Evolutionary conservation across 2,113 vertebrate species (phyloP).

Genomic region (Seriola rivoliana): DNA sequence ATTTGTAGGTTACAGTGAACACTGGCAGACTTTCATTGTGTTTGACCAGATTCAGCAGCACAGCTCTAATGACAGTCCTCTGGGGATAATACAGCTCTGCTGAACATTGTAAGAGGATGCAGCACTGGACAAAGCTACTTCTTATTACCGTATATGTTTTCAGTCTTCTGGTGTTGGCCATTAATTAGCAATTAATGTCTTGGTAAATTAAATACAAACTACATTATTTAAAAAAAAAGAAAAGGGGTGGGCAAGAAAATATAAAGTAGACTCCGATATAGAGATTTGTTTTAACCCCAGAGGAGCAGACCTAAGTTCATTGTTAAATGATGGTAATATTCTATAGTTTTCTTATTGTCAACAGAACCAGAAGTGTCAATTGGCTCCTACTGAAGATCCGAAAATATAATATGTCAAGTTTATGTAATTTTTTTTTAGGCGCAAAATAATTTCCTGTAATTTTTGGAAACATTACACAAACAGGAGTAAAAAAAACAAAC

Average conservation of each 20-base stretch:
- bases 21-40: slow-evolving; percentile 65
- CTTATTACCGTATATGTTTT: slow-evolving; percentile 59
- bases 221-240: neutral
- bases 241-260: neutral
- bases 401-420: too few relatives aligned
- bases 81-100: slow-evolving; percentile 62
- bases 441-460: too few relatives aligned
- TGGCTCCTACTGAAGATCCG: too few relatives aligned
- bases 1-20: slow-evolving; percentile 60
- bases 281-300: neutral
- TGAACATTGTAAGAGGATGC: slow-evolving; percentile 48
- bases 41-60: slow-evolving; percentile 66
- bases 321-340: neutral
- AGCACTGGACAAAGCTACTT: slow-evolving; percentile 28
- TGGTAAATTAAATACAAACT: slow-evolving; percentile 36
- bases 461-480: too few relatives aligned
- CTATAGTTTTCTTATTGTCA: too few relatives aligned
- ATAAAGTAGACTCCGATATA: neutral
- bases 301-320: neutral
- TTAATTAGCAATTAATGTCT: slow-evolving; percentile 30
- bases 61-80: slow-evolving; percentile 67
- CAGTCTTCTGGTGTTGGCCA: slow-evolving; percentile 22
- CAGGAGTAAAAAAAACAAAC: too few relatives aligned
- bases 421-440: too few relatives aligned
- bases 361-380: too few relatives aligned